Percentiles rank a stretch among this genome's conserved stretches.
Conservation (phyloP, 1,140 invertebrate genomes). For the Saccostrea cuccullata region DNA sequence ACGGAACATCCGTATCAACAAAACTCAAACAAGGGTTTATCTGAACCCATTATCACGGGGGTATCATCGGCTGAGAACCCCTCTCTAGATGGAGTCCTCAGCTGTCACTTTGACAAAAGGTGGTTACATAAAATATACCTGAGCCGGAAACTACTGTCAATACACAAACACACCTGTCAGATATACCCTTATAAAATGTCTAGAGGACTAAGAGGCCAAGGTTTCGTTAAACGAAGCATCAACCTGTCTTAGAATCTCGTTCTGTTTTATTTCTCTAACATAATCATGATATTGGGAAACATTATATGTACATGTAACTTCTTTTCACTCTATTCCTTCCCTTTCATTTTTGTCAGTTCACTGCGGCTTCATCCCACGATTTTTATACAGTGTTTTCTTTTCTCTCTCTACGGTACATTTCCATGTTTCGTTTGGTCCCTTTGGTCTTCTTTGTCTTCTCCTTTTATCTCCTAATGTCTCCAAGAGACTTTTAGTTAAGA, state of each 20-base stretch:
- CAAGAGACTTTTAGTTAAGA: too few species aligned
- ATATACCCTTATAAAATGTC: neutral
- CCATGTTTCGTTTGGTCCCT: too few species aligned
- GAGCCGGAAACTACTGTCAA: neutral
- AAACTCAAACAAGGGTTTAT: neutral
- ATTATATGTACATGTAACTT: neutral
- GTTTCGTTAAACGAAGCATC: neutral
- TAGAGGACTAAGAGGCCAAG: neutral
- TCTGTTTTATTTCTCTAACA: neutral
- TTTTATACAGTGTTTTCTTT: too few species aligned
- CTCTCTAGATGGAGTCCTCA: neutral
- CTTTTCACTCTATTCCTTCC: neutral
- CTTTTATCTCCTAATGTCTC: too few species aligned
- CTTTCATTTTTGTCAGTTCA: too few species aligned
- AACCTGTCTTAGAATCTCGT: neutral
- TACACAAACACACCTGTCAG: slow-evolving; percentile 1
- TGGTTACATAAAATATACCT: neutral
- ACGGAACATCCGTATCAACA: neutral
- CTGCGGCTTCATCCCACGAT: too few species aligned
- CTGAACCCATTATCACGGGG: neutral
- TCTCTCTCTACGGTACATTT: too few species aligned
- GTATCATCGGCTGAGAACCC: neutral
- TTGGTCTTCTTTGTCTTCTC: too few species aligned
- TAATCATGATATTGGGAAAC: neutral
- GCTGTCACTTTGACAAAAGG: neutral